phyloP scores from a whole-genome alignment of 2,888 invertebrate genomes.

The Priocnemis perturbator region DNA sequence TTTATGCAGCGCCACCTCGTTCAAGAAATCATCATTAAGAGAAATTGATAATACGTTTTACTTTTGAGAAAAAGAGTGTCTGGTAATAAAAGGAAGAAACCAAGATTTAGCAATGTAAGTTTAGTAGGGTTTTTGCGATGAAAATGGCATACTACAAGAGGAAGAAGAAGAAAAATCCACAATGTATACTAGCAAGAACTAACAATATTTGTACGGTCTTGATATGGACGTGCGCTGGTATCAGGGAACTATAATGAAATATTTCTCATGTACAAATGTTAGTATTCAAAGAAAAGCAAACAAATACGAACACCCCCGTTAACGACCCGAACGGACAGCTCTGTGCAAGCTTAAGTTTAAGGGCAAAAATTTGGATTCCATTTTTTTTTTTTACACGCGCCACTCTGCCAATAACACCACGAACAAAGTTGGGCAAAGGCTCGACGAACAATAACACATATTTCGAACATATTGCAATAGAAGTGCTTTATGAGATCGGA shows the following conservation, averaged over 20 bases:
- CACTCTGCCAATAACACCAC: too few species aligned
- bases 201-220: constrained; percentile 72
- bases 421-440: too few species aligned
- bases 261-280: constrained; percentile 51
- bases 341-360: too few species aligned
- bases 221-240: constrained; percentile 70
- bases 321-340: too few species aligned
- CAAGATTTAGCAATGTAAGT: constrained; percentile 64
- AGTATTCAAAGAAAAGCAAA: not conserved
- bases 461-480: too few species aligned
- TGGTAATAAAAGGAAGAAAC: constrained; percentile 37
- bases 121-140: constrained; percentile 60
- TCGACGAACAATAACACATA: too few species aligned
- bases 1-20: constrained; percentile 57
- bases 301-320: too few species aligned
- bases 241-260: constrained; percentile 67
- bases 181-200: constrained; percentile 70
- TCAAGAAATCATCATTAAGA: constrained; percentile 44
- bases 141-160: constrained; percentile 24
- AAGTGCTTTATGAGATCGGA: too few species aligned
- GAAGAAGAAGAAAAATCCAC: constrained; percentile 54
- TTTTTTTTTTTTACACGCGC: too few species aligned
- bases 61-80: constrained; percentile 47
- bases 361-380: too few species aligned
- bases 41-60: constrained; percentile 49